Conservation (phyloP, 2,888 invertebrate genomes). For the Micropterix aruncella region DNA sequence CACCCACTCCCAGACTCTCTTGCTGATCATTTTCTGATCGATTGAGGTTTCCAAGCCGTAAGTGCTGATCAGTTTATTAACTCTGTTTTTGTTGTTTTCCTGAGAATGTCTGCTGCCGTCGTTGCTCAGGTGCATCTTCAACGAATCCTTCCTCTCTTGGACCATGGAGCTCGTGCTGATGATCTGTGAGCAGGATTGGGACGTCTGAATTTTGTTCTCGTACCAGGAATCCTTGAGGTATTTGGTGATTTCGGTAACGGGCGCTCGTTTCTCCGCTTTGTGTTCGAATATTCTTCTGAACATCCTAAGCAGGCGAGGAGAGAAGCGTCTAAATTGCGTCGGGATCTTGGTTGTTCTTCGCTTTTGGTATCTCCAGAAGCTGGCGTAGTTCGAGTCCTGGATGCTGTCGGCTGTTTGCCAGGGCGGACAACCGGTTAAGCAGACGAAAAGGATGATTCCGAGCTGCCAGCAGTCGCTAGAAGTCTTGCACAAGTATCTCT, state of each 20-base stretch:
- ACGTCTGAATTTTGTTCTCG: conserved; percentile 33
- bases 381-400: conserved; percentile 53
- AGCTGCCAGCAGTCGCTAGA: conserved; percentile 66
- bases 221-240: conserved; percentile 47
- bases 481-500: conserved; percentile 49
- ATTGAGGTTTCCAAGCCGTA: conserved; percentile 50
- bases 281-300: conserved; percentile 57
- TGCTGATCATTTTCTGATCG: conserved; percentile 43
- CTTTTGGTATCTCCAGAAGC: conserved; percentile 50
- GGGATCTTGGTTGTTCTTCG: conserved; percentile 46
- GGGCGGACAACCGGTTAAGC: conserved; percentile 54
- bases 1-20: conserved; percentile 54
- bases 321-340: conserved; percentile 44
- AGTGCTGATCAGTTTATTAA: conserved; percentile 37
- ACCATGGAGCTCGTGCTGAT: conserved; percentile 17
- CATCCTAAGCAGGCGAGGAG: conserved; percentile 51
- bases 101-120: conserved; percentile 33
- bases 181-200: conserved; percentile 31
- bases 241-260: conserved; percentile 41
- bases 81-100: conserved; percentile 38
- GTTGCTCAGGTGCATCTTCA: conserved; percentile 30
- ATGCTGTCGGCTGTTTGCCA: conserved; percentile 60
- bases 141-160: conserved; percentile 29
- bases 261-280: conserved; percentile 48
- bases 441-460: conserved; percentile 53